Evolutionary conservation across 1,140 invertebrate species (phyloP).

Genomic region (Heliothis subflexa): DNA sequence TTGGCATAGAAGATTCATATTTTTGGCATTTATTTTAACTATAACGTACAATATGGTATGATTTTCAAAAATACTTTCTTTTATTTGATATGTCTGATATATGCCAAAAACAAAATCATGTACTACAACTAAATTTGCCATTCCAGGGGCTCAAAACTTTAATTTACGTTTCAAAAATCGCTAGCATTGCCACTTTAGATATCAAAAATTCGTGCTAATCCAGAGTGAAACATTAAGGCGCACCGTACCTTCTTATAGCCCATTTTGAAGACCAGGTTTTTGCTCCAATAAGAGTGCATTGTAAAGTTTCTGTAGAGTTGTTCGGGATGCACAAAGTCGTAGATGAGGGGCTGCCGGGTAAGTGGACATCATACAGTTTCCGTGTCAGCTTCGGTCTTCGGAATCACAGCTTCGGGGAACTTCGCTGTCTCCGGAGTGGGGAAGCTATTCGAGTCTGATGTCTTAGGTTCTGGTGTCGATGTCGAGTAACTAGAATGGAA

Average conservation of each 20-base stretch:
- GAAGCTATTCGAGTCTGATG: conserved; percentile 3
- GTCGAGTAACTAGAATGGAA: conserved; percentile 5
- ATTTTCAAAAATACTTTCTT: no score
- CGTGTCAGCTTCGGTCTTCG: conserved; percentile 55
- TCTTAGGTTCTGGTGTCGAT: conserved; percentile 9
- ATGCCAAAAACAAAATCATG: no score
- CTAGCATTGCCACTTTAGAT: no score
- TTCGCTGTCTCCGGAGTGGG: background rate
- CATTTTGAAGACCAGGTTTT: conserved; percentile 42
- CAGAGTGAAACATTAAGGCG: background rate
- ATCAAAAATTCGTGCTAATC: no score
- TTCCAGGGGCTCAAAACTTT: no score
- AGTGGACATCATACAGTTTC: conserved; percentile 67
- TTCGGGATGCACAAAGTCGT: conserved; percentile 63
- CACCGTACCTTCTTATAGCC: background rate
- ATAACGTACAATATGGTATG: no score
- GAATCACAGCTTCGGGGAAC: conserved; percentile 53
- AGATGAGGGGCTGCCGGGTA: conserved; percentile 48
- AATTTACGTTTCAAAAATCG: no score
- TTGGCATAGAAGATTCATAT: no score
- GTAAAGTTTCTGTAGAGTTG: conserved; percentile 65
- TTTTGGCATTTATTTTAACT: no score
- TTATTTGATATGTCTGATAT: no score
- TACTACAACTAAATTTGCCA: no score
- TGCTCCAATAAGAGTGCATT: conserved; percentile 58